phyloP scores from a whole-genome alignment of 2,113 vertebrate species.

The Clarias gariepinus region DNA sequence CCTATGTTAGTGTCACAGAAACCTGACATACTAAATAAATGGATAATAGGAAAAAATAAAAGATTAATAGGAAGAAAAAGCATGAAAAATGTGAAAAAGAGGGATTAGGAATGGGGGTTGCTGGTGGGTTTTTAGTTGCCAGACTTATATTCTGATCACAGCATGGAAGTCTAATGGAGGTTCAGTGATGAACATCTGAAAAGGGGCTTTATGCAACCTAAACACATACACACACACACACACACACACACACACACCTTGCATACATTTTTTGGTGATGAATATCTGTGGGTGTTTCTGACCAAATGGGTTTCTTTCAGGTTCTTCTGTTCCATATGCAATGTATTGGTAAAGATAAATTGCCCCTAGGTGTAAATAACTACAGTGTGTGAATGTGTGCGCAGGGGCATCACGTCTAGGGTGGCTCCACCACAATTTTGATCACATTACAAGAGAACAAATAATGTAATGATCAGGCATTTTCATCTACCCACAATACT shows the following conservation, averaged over 20 bases:
- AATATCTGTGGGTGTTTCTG: background rate
- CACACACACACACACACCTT: too few relatives aligned
- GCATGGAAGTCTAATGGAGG: background rate
- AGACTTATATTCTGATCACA: background rate
- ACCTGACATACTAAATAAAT: background rate
- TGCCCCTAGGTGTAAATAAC: background rate
- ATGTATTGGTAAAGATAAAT: background rate
- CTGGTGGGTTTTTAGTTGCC: background rate
- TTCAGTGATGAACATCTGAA: slow-evolving; percentile 1
- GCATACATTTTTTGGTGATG: too few relatives aligned
- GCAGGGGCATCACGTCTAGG: background rate
- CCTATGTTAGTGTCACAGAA: background rate
- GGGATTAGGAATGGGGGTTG: background rate
- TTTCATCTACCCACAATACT: background rate
- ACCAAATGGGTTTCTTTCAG: background rate
- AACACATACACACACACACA: background rate
- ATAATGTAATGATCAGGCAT: background rate
- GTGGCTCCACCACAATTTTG: background rate
- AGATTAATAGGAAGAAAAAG: background rate
- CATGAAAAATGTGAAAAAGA: background rate
- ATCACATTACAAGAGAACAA: background rate
- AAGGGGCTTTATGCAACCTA: background rate
- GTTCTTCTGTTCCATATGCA: background rate
- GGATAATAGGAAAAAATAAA: background rate
- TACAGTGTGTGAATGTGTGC: background rate